Evolutionary conservation across 2,797 vertebrate genomes (phyloP).

Genomic region (Malacoraja senta): DNA sequence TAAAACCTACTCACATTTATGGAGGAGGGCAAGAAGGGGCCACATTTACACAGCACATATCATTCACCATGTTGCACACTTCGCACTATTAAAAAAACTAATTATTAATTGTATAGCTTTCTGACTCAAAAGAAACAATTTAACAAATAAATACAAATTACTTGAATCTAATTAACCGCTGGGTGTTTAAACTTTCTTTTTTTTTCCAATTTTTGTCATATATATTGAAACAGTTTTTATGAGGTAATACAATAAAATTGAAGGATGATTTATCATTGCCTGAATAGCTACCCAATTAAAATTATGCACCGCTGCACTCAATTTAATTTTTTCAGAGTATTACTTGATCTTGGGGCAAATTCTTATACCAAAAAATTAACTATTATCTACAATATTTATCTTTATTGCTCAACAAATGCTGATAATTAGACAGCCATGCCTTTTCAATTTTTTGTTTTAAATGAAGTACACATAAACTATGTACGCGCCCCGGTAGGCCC

Average conservation of each 20-base stretch:
- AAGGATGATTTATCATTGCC: neutral
- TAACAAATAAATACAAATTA: neutral
- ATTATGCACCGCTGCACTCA: neutral
- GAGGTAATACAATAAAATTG: neutral
- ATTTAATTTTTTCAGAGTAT: neutral
- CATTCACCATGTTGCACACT: conserved; percentile 43
- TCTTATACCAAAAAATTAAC: neutral
- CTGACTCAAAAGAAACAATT: neutral
- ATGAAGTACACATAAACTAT: neutral
- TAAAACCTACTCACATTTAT: conserved; percentile 68
- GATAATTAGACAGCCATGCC: neutral
- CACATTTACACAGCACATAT: conserved; percentile 62
- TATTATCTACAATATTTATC: neutral
- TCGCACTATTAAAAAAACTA: conserved; percentile 1
- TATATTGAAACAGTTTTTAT: neutral
- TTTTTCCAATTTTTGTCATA: neutral
- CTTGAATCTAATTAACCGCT: neutral
- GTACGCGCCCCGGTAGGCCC: too few species aligned
- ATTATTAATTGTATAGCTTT: neutral
- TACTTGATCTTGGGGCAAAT: neutral
- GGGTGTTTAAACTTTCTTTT: neutral
- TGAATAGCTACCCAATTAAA: neutral
- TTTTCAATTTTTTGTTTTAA: neutral
- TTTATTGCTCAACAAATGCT: neutral
- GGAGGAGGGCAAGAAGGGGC: conserved; percentile 61